Base-by-base conservation (phyloP, 2,888 invertebrate species). In the Acronicta alni region DNA sequence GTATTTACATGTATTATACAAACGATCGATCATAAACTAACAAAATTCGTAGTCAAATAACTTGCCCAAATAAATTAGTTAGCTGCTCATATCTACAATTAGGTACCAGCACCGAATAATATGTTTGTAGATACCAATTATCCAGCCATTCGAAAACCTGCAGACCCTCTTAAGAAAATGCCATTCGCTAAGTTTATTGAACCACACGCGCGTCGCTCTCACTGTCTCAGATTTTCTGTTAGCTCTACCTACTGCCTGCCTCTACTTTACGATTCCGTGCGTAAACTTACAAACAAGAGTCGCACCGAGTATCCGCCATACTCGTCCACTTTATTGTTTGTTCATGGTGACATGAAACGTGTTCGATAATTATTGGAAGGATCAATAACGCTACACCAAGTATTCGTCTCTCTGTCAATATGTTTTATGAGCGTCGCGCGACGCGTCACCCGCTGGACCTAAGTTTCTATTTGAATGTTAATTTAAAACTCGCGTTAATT, bases 311-410 rank as follows among this genome's bases (percentile, higher is more conserved):
- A 88, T 90, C 89, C 87, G 87, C 87, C 86, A 90, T 81, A 86
- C 88, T 87, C 86, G 86, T 87, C 88, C 85, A 89, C 90, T 88
- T 89, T 90, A 85, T 84, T 93, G 84, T 94, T 92, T 91, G 90
- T 91, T 89, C 91, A 89, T 90, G 89, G 92, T 90, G 91, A 92
- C 93, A 93, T 88, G 92, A 92, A 93, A 93, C 93, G 92, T 94
- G 94, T 90, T 89, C 94, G 91, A 94, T 94, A 93, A 93, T 94
- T 94, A 94, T 94, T 93, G 90, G 93, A 94, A 94, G 93, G 93
- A 94, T 93, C 93, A 94, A 94, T 94, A 91, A 85, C 82, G 86
- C 88, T 84, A 86, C 87, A 88, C 85, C 91, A 92, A 91, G 88
- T 91, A 93, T 93, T 91, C 90, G 93, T 89, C 87, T 89, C 87